These are phyloP conservation scores for Aleiodes sp. DNA, from an alignment of 1,140 invertebrate species.

Conservation along the genomic window DNA sequence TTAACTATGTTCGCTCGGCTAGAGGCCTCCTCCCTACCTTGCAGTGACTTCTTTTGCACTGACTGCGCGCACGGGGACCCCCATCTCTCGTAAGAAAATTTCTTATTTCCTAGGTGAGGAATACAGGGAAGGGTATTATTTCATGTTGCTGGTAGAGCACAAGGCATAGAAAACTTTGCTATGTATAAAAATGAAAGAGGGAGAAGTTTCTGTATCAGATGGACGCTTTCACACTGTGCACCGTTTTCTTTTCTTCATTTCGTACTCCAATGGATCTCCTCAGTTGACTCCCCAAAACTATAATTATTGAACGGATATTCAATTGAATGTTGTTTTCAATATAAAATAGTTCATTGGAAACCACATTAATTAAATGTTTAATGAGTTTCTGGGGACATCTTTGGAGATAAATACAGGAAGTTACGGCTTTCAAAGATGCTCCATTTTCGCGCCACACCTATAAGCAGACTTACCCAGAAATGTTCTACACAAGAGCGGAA, in stretches of 20 bases:
- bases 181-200: background rate
- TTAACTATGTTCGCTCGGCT: conserved; percentile 68
- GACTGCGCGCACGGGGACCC: conserved; percentile 35
- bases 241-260: background rate
- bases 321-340: too few relatives aligned
- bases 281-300: too few relatives aligned
- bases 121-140: conserved; percentile 22
- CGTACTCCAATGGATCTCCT: background rate
- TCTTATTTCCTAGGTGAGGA: conserved; percentile 61
- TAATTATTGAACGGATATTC: too few relatives aligned
- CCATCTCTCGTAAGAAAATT: conserved; percentile 52
- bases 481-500: background rate
- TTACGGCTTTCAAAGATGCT: conserved; percentile 16
- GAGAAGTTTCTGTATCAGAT: background rate
- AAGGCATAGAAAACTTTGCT: too few relatives aligned
- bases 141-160: too few relatives aligned
- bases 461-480: conserved; percentile 12
- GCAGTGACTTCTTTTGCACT: conserved; percentile 45
- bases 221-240: background rate
- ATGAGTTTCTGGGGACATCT: background rate
- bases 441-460: conserved; percentile 19
- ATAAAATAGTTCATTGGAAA: too few relatives aligned
- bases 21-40: conserved; percentile 56
- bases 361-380: background rate
- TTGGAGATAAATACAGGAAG: background rate